Conservation (phyloP, 2,888 invertebrate species). For the Nemotelus pantherinus region DNA sequence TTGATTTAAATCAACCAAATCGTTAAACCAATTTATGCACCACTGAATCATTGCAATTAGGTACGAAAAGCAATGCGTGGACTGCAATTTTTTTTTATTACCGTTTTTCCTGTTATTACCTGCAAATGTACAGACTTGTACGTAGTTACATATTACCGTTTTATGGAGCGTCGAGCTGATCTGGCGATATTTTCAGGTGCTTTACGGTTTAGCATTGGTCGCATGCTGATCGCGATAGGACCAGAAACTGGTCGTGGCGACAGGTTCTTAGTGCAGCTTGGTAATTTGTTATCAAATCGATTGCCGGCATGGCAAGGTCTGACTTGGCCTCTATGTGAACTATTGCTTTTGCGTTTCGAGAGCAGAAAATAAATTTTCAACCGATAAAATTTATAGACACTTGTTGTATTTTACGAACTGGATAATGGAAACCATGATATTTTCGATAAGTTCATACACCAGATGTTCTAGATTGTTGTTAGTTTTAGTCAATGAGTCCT, state of each 20-base stretch:
- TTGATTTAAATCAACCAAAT: too few relatives aligned
- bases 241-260: slow-evolving; percentile 43
- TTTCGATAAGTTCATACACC: too few relatives aligned
- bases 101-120: slow-evolving; percentile 32
- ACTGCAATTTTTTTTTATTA: slow-evolving; percentile 22
- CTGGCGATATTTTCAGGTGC: slow-evolving; percentile 41
- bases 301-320: slow-evolving; percentile 18
- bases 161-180: slow-evolving; percentile 35
- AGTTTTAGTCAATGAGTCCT: too few relatives aligned
- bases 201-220: slow-evolving; percentile 10
- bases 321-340: slow-evolving; percentile 39
- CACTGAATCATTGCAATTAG: slow-evolving; percentile 15
- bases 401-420: too few relatives aligned
- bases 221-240: slow-evolving; percentile 1
- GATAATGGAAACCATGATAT: too few relatives aligned
- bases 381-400: too few relatives aligned
- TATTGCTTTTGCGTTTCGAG: slow-evolving; percentile 36
- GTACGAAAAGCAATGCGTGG: neutral
- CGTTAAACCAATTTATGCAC: neutral
- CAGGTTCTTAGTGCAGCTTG: slow-evolving; percentile 37
- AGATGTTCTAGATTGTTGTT: too few relatives aligned
- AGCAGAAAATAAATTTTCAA: neutral
- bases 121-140: slow-evolving; percentile 28
- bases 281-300: slow-evolving; percentile 46
- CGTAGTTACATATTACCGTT: slow-evolving; percentile 10